Evolutionary conservation across 2,888 invertebrate species (phyloP), one percentile per base, ranked within the genome.

Genomic region (Hypena proboscidalis): DNA sequence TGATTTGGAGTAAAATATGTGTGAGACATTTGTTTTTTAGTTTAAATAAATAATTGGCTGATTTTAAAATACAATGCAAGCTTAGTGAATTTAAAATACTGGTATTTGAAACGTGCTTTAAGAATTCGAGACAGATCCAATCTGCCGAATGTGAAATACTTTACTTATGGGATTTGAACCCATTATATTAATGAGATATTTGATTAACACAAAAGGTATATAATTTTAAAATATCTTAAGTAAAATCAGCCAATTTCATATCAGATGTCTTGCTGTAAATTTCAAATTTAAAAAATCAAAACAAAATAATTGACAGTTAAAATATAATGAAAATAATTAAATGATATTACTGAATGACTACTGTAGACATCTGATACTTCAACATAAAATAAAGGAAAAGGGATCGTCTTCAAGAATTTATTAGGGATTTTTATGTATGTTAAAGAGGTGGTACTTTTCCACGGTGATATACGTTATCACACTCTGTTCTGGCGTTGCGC

Each of bases 1-100:
- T 98, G 94, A 83, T 91, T 80, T 69, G 72, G 78, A 85, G 75
- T 77, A 80, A 86, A 80, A 63, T 61, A 74, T 69, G 67, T 86
- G 73, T 87, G 72, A 80, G 67, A 61, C n/a, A 70, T 82, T 55
- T 50, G 51, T 55, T 40, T 61, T 57, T 40, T 46, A 42, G 36
- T 29, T 41, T 25, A 13, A 8, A 14, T 45, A 20, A 52, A 26
- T 39, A 32, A 67, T 74, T 78, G 77, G 58, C 77, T 76, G 75
- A 77, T 73, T 77, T 77, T 73, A 48, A 46, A 58, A 53, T 25
- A 22, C 14, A 33, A 17, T 33, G 21, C 17, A 37, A 40, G 10
- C 4, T 17, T 14, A 4, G 3, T 4, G 5, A 3, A 17, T 17
- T 5, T 22, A 2, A 27, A 2, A 27, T 14, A 29, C 8, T 8